Base-by-base conservation (phyloP, 2,113 vertebrate genomes). In the Podilymbus podiceps region DNA sequence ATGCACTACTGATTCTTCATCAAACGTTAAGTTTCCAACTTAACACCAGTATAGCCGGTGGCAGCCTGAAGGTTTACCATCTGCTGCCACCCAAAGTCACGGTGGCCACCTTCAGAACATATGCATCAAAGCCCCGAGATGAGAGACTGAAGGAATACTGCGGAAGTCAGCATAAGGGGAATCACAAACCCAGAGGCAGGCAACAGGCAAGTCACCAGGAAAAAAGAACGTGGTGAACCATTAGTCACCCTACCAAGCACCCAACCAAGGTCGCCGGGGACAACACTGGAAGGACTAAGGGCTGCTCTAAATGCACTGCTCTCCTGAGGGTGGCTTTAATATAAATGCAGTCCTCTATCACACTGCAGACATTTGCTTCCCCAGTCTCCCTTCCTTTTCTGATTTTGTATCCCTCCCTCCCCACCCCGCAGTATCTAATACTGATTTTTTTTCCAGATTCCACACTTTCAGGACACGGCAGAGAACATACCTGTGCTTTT, bases 31-130 rank as follows among this genome's bases (percentile, higher is more conserved):
- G 98, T 98, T 98, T 97, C 98, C 98, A 98, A 98, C 98, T 98
- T 97, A 98, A 97, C 98, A 98, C 98, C 98, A 98, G 98, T 97
- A 93, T 97, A 98, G 98, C 98, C 97, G 95, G 98, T 98, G 98
- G 98, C 98, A 97, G 98, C 98, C 98, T 98, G 98, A 99, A 98
- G 99, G 98, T 98, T 98, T 97, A 97, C 99, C 98, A 99, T 99
- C 98, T 99, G 98, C 98, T 98, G 98, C 98, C 96, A 97, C 97
- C 98, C 98, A 97, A 98, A 98, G 98, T 98, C 98, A 97, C 98
- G 92, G 96, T 98, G 98, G 98, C 98, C 98, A 98, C 98, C 98
- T 98, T 99, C 98, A 98, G 97, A 98, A 99, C 98, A 98, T 97
- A 98, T 97, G 99, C 98, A 98, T 98, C 98, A 98, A 98, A 98